Evolutionary conservation across 1,140 invertebrate genomes (phyloP), one percentile per base, ranked within the genome.

Genomic region (Tetranychus urticae): DNA sequence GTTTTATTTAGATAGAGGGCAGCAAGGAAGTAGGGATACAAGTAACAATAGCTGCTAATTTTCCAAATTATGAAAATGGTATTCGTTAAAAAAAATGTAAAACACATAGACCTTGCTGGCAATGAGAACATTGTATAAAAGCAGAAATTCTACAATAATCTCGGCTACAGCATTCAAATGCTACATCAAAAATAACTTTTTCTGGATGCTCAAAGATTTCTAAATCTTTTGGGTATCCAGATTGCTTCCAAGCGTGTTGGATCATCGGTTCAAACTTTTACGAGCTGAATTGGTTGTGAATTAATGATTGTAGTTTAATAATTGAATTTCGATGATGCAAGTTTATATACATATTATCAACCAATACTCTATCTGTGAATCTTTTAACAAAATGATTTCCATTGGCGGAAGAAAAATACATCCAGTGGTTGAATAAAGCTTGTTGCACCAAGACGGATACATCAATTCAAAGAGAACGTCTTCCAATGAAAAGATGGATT

Each of bases 71-170:
- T n/a, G n/a, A n/a, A n/a, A n/a, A n/a, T n/a, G n/a, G n/a, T n/a
- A n/a, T n/a, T n/a, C n/a, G n/a, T n/a, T 46, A 8, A 46, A 46
- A 46, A 14, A 46, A 14, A 46, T 46, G 45, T 6, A 46, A 8
- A 46, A 46, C 7, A 46, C 45, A 46, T 6, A 46, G 14, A 46
- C 14, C 7, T 46, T 46, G 7, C 45, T 46, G 45, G 87, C 87
- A 48, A 90, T 73, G 68, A 85, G 88, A 3, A 94, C 83, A 66
- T n/a, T n/a, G n/a, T n/a, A n/a, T n/a, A n/a, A n/a, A n/a, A n/a
- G 45, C 6, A 46, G 45, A 46, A 46, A 14, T 46, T 6, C 45
- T 6, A 46, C 45, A 46, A 46, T 46, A 6, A 8, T 46, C 45
- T 14, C 6, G 6, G 45, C 7, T 8, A 6, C 45, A 14, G 45